Evolutionary conservation across 2,797 vertebrate species (phyloP).

Genomic region (Tapirus indicus): DNA sequence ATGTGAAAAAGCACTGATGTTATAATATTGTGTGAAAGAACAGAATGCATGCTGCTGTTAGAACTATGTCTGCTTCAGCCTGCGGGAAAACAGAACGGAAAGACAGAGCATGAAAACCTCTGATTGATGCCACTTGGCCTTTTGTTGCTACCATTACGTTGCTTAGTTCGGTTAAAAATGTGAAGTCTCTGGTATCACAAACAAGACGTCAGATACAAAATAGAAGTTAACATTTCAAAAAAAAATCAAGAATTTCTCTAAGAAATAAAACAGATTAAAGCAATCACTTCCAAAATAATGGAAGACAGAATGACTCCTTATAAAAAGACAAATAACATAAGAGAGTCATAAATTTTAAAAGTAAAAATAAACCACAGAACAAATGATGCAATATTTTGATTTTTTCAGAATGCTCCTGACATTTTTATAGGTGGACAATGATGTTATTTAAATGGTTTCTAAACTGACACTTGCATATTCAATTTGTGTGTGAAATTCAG

Average conservation of each 20-base stretch:
- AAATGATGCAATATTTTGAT: neutral
- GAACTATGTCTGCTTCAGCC: neutral
- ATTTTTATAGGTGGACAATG: conserved; percentile 51
- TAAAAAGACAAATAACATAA: neutral
- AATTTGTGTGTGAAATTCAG: conserved; percentile 28
- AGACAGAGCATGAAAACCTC: neutral
- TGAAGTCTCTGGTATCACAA: neutral
- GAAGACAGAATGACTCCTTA: neutral
- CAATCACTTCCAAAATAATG: neutral
- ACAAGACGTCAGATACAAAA: neutral
- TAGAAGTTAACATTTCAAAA: neutral
- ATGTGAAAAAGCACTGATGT: neutral
- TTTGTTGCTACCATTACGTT: neutral
- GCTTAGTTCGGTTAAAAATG: neutral
- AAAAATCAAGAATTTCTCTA: conserved; percentile 18
- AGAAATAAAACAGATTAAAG: conserved; percentile 38
- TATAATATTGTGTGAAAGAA: neutral
- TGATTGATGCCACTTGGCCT: neutral
- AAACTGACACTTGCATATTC: conserved; percentile 2
- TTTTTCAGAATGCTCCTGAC: conserved; percentile 18
- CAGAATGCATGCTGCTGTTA: neutral
- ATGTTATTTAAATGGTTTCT: neutral
- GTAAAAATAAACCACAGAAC: neutral
- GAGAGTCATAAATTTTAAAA: conserved; percentile 44
- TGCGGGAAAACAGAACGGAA: neutral